These are phyloP conservation scores for Leptinotarsa undecemlineata DNA, from an alignment of 1,140 invertebrate genomes.

Conservation along the genomic window DNA sequence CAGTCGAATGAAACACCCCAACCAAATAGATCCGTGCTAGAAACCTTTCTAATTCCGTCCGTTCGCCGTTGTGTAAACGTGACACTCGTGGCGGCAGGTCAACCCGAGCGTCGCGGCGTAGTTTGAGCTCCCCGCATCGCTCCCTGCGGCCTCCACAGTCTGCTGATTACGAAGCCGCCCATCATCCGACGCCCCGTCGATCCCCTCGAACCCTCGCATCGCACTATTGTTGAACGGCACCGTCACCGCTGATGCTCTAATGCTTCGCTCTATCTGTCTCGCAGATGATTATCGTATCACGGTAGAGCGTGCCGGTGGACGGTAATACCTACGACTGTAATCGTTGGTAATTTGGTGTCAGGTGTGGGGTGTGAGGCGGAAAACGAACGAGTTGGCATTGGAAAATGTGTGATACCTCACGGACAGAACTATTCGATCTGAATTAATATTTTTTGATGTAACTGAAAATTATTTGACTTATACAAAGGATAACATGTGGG, in stretches of 20 bases:
- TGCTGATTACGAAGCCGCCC: constrained; percentile 49
- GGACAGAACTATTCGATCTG: too few species aligned
- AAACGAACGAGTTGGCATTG: too few species aligned
- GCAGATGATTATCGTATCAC: background rate
- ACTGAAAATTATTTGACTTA: too few species aligned
- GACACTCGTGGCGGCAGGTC: constrained; percentile 51
- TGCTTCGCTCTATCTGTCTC: constrained; percentile 11
- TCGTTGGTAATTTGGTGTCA: background rate
- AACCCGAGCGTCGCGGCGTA: constrained; percentile 51
- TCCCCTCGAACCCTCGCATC: constrained; percentile 31
- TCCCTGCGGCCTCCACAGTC: constrained; percentile 45
- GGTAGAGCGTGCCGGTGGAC: constrained; percentile 17
- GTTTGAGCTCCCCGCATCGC: constrained; percentile 43
- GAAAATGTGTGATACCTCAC: too few species aligned
- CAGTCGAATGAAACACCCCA: too few species aligned
- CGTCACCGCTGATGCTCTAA: constrained; percentile 24
- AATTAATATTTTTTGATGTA: too few species aligned
- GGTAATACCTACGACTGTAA: constrained; percentile 12
- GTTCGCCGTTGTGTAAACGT: constrained; percentile 34
- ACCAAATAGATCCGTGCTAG: background rate
- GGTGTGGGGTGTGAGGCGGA: background rate
- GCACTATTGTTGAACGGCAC: constrained; percentile 42
- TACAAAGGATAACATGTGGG: too few species aligned
- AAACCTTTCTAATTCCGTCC: background rate
- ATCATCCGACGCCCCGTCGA: background rate